phyloP scores from a whole-genome alignment of 2,888 invertebrate species.

The Andrena hattorfiana region DNA sequence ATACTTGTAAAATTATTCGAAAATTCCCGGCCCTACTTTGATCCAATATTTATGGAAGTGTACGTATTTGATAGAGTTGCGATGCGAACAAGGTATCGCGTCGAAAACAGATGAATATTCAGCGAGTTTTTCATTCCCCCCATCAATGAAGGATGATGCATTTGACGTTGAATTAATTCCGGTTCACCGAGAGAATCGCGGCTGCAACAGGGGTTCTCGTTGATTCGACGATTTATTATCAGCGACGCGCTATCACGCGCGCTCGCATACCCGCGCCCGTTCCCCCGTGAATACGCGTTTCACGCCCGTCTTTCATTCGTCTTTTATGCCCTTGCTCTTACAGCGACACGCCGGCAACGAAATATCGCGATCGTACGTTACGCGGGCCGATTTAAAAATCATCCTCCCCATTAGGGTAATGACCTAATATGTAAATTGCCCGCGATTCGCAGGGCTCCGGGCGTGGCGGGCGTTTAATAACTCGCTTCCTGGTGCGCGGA shows the following conservation, averaged over 20 bases:
- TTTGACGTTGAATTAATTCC: slow-evolving; percentile 18
- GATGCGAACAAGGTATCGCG: neutral
- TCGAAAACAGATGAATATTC: slow-evolving; percentile 24
- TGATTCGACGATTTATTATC: slow-evolving; percentile 63
- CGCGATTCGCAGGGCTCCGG: slow-evolving; percentile 19
- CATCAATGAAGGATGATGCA: neutral
- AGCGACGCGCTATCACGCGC: slow-evolving; percentile 27
- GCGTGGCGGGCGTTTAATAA: slow-evolving; percentile 45
- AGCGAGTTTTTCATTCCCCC: neutral
- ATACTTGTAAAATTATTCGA: no score
- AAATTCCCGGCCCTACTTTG: no score
- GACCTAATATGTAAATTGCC: slow-evolving; percentile 54
- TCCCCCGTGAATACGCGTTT: slow-evolving; percentile 40
- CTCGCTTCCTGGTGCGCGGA: slow-evolving; percentile 50
- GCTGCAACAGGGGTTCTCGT: slow-evolving; percentile 20
- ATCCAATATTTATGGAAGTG: slow-evolving; percentile 5
- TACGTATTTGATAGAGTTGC: neutral
- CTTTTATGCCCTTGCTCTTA: slow-evolving; percentile 39
- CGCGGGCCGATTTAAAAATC: slow-evolving; percentile 51
- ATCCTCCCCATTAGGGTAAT: slow-evolving; percentile 20
- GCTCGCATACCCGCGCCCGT: slow-evolving; percentile 5
- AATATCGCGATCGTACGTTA: slow-evolving; percentile 64
- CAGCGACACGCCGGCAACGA: slow-evolving; percentile 47
- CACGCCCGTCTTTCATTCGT: slow-evolving; percentile 45
- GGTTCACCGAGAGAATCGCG: slow-evolving; percentile 14